Conservation (phyloP, 2,888 invertebrate species). For the Neoascia interrupta region DNA sequence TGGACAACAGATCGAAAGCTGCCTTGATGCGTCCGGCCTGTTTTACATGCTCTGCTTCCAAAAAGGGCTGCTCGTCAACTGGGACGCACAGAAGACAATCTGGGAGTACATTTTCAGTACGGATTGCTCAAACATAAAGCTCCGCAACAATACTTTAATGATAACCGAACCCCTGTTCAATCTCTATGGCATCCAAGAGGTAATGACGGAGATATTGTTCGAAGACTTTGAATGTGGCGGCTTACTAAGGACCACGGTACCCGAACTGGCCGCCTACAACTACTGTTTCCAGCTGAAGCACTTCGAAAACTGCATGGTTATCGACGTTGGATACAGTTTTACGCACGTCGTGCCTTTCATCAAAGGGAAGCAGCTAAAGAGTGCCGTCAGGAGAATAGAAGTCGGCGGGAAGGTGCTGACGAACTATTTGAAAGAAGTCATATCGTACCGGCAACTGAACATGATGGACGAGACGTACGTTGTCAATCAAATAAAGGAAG, state of each 20-base stretch:
- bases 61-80: slow-evolving; percentile 96
- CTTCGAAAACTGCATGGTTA: slow-evolving; percentile 87
- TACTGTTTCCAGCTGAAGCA: slow-evolving; percentile 82
- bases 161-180: slow-evolving; percentile 97
- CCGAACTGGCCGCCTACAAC: slow-evolving; percentile 86
- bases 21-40: slow-evolving; percentile 95
- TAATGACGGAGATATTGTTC: slow-evolving; percentile 96
- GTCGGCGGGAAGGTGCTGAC: slow-evolving; percentile 98
- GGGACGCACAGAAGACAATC: slow-evolving; percentile 95
- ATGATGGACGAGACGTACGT: slow-evolving; percentile 99
- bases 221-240: slow-evolving; percentile 97
- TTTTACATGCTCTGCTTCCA: slow-evolving; percentile 97
- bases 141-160: slow-evolving; percentile 89
- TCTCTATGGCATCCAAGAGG: slow-evolving; percentile 94
- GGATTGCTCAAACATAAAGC: slow-evolving; percentile 89
- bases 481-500: slow-evolving; percentile 99
- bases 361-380: slow-evolving; percentile 85
- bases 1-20: slow-evolving; percentile 96
- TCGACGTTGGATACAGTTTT: slow-evolving; percentile 97
- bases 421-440: slow-evolving; percentile 97
- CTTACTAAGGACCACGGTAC: slow-evolving; percentile 88
- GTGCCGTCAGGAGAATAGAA: slow-evolving; percentile 91
- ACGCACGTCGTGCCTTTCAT: slow-evolving; percentile 96
- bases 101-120: slow-evolving; percentile 97
- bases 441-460: slow-evolving; percentile 93